Evolutionary conservation across 2,888 invertebrate genomes (phyloP).

Genomic region (Oxytorus armatus): DNA sequence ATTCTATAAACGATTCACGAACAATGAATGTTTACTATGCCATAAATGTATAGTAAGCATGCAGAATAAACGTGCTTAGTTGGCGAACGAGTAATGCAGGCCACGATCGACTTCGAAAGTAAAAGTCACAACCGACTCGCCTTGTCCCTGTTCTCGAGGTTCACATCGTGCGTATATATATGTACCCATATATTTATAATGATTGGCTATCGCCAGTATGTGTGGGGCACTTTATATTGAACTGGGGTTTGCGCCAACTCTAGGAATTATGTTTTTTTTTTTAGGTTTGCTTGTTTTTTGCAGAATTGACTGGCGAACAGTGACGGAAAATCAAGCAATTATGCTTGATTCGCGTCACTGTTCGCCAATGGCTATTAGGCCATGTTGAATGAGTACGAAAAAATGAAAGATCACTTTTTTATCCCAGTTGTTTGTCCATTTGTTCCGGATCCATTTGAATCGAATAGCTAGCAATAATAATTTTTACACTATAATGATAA

Average conservation of each 20-base stretch:
- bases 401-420: too few relatives aligned
- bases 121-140: constrained; percentile 79
- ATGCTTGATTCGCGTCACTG: too few relatives aligned
- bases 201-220: constrained; percentile 62
- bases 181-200: constrained; percentile 42
- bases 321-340: background rate
- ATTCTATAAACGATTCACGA: constrained; percentile 5
- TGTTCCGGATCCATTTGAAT: background rate
- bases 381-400: too few relatives aligned
- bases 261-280: background rate
- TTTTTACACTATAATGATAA: too few relatives aligned
- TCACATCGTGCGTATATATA: constrained; percentile 47
- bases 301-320: background rate
- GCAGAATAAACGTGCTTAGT: constrained; percentile 55
- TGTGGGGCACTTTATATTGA: background rate
- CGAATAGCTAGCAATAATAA: too few relatives aligned
- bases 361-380: too few relatives aligned
- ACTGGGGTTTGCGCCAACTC: background rate
- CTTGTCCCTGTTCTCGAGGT: constrained; percentile 79
- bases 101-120: constrained; percentile 77
- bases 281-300: background rate
- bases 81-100: constrained; percentile 50
- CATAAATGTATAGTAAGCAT: constrained; percentile 25
- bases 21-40: constrained; percentile 20
- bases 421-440: background rate